These are phyloP conservation scores for Helicoverpa armigera DNA, from an alignment of 1,140 invertebrate species.

Conservation along the genomic window DNA sequence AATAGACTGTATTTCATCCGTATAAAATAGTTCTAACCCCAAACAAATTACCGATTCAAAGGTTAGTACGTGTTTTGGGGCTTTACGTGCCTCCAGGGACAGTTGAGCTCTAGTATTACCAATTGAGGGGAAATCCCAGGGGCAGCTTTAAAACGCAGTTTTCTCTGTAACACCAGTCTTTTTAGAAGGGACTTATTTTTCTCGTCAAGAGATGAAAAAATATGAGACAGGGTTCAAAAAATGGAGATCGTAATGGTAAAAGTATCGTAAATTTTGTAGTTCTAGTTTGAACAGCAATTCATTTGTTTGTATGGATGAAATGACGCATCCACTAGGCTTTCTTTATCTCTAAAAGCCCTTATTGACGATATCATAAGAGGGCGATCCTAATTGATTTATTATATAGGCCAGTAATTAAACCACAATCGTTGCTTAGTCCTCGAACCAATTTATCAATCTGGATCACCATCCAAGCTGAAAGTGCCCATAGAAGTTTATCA, in stretches of 20 bases:
- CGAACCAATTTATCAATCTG: slow-evolving; percentile 31
- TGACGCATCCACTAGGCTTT: background rate
- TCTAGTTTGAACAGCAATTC: too few species aligned
- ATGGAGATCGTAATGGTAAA: too few species aligned
- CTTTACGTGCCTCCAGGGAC: background rate
- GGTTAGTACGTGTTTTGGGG: background rate
- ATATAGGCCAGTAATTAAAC: slow-evolving; percentile 13
- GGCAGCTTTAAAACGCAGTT: background rate
- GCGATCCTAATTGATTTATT: background rate
- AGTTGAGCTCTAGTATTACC: background rate
- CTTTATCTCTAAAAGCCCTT: slow-evolving; percentile 10
- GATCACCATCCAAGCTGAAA: slow-evolving; percentile 36
- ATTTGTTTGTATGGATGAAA: too few species aligned
- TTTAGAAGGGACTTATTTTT: background rate
- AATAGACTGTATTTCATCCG: background rate
- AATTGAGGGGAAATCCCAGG: slow-evolving; percentile 13
- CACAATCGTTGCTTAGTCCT: slow-evolving; percentile 6
- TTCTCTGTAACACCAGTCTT: background rate
- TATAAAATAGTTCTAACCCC: background rate
- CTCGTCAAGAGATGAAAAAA: background rate
- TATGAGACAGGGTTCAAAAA: background rate
- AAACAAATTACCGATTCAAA: background rate
- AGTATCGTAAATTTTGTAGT: too few species aligned
- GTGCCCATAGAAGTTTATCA: slow-evolving; percentile 33
- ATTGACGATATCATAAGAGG: background rate